Conservation (phyloP, 2,113 vertebrate genomes). For the Pteronura brasiliensis region DNA sequence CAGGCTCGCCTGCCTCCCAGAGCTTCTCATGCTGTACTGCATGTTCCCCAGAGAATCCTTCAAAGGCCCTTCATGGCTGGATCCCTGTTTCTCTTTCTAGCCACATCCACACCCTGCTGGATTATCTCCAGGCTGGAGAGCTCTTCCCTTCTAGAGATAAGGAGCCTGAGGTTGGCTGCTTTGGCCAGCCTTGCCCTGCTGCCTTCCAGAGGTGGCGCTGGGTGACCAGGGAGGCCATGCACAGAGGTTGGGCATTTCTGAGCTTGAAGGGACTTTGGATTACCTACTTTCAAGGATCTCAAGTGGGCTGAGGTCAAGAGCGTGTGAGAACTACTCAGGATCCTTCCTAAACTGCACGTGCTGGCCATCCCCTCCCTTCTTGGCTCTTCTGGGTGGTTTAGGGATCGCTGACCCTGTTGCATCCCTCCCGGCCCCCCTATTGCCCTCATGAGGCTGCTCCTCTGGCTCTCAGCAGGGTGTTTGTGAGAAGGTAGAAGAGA, state of each 20-base stretch:
- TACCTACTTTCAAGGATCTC: no score
- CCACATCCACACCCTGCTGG: not conserved
- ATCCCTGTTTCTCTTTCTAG: not conserved
- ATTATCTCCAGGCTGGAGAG: not conserved
- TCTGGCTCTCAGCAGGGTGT: not conserved
- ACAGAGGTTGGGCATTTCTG: not conserved
- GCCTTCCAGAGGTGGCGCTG: not conserved
- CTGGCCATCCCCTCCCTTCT: not conserved
- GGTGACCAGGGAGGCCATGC: not conserved
- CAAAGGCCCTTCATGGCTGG: not conserved
- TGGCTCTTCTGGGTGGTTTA: not conserved
- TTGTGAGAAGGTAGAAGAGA: not conserved
- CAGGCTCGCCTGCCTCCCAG: not conserved
- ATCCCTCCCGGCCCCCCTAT: not conserved
- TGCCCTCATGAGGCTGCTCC: not conserved
- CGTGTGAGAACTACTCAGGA: not conserved
- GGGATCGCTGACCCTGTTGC: no score
- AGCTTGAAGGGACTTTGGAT: not conserved
- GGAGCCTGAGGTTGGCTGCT: not conserved
- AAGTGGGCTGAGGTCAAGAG: not conserved
- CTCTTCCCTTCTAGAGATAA: not conserved
- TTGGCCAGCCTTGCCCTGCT: not conserved
- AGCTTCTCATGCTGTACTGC: not conserved
- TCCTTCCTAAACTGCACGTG: not conserved
- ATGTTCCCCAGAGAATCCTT: not conserved